Evolutionary conservation across 2,113 vertebrate genomes (phyloP), one percentile per base, ranked within the genome.

Genomic region (Cyrtonyx montezumae): DNA sequence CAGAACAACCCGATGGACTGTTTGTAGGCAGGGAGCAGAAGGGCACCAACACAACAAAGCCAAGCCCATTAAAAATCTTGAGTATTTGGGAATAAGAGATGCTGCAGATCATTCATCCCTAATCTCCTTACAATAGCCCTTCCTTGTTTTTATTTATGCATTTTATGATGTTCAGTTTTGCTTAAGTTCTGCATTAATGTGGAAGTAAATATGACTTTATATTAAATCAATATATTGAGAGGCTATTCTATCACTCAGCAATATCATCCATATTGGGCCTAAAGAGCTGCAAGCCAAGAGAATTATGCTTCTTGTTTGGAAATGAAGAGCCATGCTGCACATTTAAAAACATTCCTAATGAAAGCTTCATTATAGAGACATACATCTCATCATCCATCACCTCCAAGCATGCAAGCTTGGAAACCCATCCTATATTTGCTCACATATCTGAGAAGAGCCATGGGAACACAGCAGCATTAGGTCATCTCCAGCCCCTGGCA

Each of bases 351-450:
- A 95, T 49, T 51, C 1, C 0, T 96, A 96, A 97, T 95, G 87
- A 96, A 97, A 95, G 93, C 87, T 76, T 97, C 94, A 94, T 96
- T 95, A 95, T 56, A 81, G 92, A 94, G 75, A 84, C 91, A 97
- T 95, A 30, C 42, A 79, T 92, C 85, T 94, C 95, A 89, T 89
- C 95, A 96, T 97, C 92, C 92, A 95, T 97, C 97, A 97, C 93
- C 87, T 92, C 83, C 91, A 96, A 96, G 92, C 36, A 37, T 4
- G 28, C 85, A 84, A 93, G 61, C 87, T 86, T 90, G 87, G 88
- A 89, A 97, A 95, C 91, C 67, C 69, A 42, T 42, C 67, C 78
- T 91, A 86, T 69, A 74, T 88, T 87, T 81, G 65, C 88, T 83
- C 79, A 55, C 66, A 42, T 0, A 11, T n/a, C 66, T 82, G 70